These are phyloP conservation scores for Acrocephalus scirpaceus DNA, from an alignment of 2,797 vertebrate genomes.

Conservation along the genomic window DNA sequence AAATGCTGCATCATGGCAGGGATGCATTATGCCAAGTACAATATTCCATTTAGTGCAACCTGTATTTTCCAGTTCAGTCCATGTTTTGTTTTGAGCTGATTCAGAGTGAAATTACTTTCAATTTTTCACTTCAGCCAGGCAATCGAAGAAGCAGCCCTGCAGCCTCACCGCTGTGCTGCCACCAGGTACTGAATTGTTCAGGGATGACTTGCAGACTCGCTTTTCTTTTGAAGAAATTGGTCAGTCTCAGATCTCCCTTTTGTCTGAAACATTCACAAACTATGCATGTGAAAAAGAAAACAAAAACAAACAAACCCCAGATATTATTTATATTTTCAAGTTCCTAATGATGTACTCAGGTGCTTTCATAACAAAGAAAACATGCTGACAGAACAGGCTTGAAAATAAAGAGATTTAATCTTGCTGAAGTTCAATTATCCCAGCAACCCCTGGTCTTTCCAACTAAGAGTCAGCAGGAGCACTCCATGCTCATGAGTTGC, in stretches of 20 bases:
- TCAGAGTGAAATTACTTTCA: not conserved
- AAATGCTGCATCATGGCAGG: not conserved
- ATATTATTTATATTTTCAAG: not conserved
- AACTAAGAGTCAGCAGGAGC: not conserved
- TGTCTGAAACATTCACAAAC: not conserved
- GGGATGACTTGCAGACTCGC: not conserved
- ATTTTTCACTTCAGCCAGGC: not conserved
- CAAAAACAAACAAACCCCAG: not conserved
- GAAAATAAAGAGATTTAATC: not conserved
- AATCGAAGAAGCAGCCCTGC: not conserved
- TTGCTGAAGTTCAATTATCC: not conserved
- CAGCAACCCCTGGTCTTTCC: not conserved
- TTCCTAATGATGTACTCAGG: not conserved
- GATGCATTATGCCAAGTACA: not conserved
- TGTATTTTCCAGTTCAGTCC: not conserved
- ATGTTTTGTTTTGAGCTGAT: not conserved
- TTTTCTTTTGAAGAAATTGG: not conserved
- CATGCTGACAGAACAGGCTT: not conserved
- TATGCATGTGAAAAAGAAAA: not conserved
- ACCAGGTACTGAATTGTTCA: not conserved
- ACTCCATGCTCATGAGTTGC: not conserved
- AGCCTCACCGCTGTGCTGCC: not conserved
- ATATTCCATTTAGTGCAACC: not conserved
- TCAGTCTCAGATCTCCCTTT: not conserved
- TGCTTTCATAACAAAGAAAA: not conserved